Evolutionary conservation across 2,113 vertebrate genomes (phyloP).

Genomic region (Neopipo cinnamomea): DNA sequence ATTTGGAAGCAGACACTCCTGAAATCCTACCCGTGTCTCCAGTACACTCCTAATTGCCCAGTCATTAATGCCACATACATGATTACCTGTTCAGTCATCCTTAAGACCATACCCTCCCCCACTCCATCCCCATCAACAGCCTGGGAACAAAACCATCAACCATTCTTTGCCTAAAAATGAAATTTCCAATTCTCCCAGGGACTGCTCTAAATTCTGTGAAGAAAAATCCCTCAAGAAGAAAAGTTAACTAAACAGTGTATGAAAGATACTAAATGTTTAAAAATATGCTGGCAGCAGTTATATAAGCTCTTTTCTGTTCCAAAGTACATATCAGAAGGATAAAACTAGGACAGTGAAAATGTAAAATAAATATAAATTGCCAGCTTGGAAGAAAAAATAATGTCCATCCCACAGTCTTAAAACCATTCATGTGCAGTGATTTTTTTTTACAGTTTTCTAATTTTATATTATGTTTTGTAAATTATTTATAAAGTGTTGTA

Average conservation of each 20-base stretch:
- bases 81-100: background rate
- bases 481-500: conserved; percentile 78
- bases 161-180: conserved; percentile 32
- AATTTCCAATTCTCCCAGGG: conserved; percentile 58
- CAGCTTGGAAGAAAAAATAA: conserved; percentile 55
- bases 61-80: background rate
- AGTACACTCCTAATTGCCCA: background rate
- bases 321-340: conserved; percentile 52
- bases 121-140: background rate
- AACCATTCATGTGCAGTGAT: conserved; percentile 71
- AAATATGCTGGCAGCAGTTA: conserved; percentile 48
- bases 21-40: background rate
- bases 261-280: conserved; percentile 69
- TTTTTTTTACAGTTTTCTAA: conserved; percentile 78
- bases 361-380: conserved; percentile 65
- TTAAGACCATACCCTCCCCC: background rate
- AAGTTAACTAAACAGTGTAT: conserved; percentile 52
- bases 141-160: conserved; percentile 35
- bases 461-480: conserved; percentile 80
- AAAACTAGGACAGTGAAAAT: conserved; percentile 66
- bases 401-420: conserved; percentile 68
- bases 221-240: conserved; percentile 52
- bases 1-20: background rate
- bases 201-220: conserved; percentile 67
- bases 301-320: conserved; percentile 42